A percentile compares a stretch with the other conserved stretches of the same genome.
These are phyloP conservation scores for Leptosomus discolor DNA, from an alignment of 2,113 vertebrate genomes.

Conservation along the genomic window DNA sequence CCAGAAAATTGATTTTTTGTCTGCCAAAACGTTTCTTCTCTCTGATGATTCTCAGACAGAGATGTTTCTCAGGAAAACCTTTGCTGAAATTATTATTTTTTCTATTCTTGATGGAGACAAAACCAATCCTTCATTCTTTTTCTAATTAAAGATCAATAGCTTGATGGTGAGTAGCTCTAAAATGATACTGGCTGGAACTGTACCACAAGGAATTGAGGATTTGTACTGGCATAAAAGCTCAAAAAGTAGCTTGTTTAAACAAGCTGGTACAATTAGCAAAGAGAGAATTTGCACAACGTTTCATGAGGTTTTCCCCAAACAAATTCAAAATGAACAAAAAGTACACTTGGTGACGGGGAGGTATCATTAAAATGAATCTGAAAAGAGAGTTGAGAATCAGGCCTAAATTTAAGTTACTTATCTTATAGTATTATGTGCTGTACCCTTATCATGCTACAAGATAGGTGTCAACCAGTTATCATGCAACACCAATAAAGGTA, in stretches of 20 bases:
- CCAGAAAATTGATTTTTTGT: not conserved
- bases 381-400: not conserved
- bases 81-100: not conserved
- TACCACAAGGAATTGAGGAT: not conserved
- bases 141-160: not conserved
- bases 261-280: not conserved
- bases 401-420: not conserved
- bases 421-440: not conserved
- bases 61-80: not conserved
- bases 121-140: not conserved
- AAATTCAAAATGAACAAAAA: not conserved
- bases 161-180: not conserved
- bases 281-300: not conserved
- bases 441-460: not conserved
- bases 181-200: not conserved
- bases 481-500: not conserved
- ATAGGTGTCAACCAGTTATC: not conserved
- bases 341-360: not conserved
- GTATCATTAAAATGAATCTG: not conserved
- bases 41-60: not conserved
- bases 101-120: not conserved
- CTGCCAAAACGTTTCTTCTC: not conserved
- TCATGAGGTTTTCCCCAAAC: not conserved
- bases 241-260: not conserved
- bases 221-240: not conserved